Base-by-base conservation (phyloP, 1,140 invertebrate species). In the Choristoneura fumiferana region DNA sequence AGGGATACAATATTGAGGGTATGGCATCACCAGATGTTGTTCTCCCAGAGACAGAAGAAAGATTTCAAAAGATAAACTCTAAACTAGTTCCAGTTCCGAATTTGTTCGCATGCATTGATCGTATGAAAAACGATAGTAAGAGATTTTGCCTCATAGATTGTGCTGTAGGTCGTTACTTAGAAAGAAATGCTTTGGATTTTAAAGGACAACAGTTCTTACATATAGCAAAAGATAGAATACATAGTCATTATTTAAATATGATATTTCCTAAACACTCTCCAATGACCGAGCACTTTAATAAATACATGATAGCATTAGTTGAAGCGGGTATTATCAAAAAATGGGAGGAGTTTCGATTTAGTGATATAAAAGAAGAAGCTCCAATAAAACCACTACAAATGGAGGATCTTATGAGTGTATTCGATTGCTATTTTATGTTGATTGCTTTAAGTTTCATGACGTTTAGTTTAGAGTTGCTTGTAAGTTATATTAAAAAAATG, bases 71-170 rank as follows among this genome's bases (percentile, higher is more conserved):
- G 34, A 76, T 90, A n/a, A 87, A 83, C 45, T 72, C 67, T 5
- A 81, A 72, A 62, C 61, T 87, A 13, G 71, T 76, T 4, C 43
- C 70, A 1, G 73, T 81, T 10, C 65, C 66, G 43, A 74, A 84
- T 60, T 60, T 84, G 17, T 80, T 79, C 54, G 74, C 58, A 4
- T 90, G 89, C 62, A 63, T 85, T 10, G 66, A 74, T 5, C 57
- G 73, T 40, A 70, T 90, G 65, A 64, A n/a, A 10, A 79, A 79
- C 49, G 78, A 84, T 34, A 81, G 67, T 56, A 63, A 29, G 0
- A 78, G 76, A 57, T 84, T 86, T 67, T 90, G 89, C 65, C 68
- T 88, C 4, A 67, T 87, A 13, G 87, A 89, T 57, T 90, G 87
- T 71, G 69, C 82, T 2, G 56, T 87, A n/a, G 84, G 78, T 6